A percentile compares a stretch with the other conserved stretches of the same genome.
Conservation (phyloP, 2,113 vertebrate species). For the Charadrius vociferus region DNA sequence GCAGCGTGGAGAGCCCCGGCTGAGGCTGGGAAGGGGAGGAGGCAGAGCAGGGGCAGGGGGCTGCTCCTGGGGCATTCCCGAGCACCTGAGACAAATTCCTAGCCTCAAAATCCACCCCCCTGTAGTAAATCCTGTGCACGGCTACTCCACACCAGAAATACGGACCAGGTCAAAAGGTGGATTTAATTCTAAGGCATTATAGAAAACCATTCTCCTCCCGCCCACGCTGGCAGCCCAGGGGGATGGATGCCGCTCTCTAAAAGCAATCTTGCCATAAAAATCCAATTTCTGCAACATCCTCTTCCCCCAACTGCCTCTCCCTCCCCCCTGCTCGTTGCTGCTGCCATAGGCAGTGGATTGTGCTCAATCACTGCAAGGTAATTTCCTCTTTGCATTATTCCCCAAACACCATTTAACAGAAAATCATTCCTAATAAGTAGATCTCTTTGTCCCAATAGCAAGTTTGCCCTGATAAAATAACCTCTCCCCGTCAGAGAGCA, state of each 20-base stretch:
- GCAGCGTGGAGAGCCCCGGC: not conserved
- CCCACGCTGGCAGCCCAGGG: not conserved
- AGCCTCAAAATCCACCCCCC: not conserved
- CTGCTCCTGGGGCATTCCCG: not conserved
- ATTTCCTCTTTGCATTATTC: slow-evolving; percentile 1
- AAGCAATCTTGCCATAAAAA: not conserved
- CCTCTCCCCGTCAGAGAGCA: not conserved
- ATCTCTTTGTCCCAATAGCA: not conserved
- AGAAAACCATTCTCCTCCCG: not conserved
- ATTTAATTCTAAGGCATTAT: not conserved
- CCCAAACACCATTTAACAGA: not conserved
- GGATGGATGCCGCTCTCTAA: not conserved
- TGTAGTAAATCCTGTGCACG: accelerated
- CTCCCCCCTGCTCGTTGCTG: not conserved
- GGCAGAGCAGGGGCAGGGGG: not conserved
- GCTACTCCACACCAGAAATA: accelerated
- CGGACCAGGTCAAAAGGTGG: not conserved
- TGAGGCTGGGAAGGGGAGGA: not conserved
- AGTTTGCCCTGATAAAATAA: not conserved
- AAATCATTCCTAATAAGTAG: not conserved
- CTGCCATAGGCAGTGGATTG: not conserved
- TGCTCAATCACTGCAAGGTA: not conserved
- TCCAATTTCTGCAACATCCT: not conserved
- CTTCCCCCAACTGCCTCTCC: not conserved
- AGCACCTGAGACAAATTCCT: not conserved